phyloP scores from a whole-genome alignment of 1,140 invertebrate species.

The Pogonomyrmex barbatus region DNA sequence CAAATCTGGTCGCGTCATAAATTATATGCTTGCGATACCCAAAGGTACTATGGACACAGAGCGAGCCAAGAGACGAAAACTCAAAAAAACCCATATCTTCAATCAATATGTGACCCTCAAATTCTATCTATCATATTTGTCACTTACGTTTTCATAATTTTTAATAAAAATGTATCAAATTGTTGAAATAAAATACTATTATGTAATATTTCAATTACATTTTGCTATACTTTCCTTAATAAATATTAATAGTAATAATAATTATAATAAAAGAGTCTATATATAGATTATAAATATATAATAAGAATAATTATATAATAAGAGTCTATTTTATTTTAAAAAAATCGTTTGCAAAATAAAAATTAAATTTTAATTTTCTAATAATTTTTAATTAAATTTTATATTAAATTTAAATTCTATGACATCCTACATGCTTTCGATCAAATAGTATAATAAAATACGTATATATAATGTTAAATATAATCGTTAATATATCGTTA shows the following conservation, averaged over 20 bases:
- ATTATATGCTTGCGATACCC: slow-evolving; percentile 32
- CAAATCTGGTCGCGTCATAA: slow-evolving; percentile 44
- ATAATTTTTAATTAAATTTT: not conserved
- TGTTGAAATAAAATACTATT: slow-evolving; percentile 5
- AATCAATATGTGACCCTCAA: not conserved
- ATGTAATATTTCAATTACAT: not conserved
- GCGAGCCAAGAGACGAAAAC: not conserved
- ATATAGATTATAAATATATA: too few relatives aligned
- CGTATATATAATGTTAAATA: not conserved
- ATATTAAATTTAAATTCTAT: not conserved
- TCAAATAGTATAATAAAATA: not conserved
- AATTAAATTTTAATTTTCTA: not conserved
- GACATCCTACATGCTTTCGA: not conserved
- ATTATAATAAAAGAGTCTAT: not conserved
- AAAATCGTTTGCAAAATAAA: not conserved
- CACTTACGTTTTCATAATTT: not conserved
- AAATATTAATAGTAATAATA: slow-evolving; percentile 1
- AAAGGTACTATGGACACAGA: not conserved
- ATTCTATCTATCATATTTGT: slow-evolving; percentile 11
- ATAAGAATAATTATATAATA: too few relatives aligned
- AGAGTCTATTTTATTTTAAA: too few relatives aligned
- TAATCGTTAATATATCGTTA: too few relatives aligned
- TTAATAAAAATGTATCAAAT: slow-evolving; percentile 14
- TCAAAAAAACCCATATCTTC: slow-evolving; percentile 12
- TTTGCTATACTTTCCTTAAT: not conserved